phyloP scores from a whole-genome alignment of 2,113 vertebrate species.

The Terrapene triunguis region DNA sequence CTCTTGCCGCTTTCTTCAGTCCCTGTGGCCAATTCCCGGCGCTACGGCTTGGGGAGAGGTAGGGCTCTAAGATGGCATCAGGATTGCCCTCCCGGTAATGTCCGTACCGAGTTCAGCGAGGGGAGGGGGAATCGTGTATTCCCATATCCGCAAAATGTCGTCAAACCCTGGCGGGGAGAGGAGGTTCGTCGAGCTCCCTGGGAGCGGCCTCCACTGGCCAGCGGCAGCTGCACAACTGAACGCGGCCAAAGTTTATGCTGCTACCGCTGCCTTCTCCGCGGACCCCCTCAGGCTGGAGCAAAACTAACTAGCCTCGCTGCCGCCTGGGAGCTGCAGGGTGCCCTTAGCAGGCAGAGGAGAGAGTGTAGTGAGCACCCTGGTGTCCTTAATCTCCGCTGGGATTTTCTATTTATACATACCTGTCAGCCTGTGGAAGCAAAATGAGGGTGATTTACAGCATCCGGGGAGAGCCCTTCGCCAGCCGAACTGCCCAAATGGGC shows the following conservation, averaged over 20 bases:
- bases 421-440: background rate
- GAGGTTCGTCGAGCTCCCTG: background rate
- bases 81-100: background rate
- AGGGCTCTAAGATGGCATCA: conserved; percentile 25
- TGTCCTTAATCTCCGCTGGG: conserved; percentile 28
- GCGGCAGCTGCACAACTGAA: background rate
- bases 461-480: background rate
- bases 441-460: background rate
- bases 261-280: background rate
- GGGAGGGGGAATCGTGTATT: background rate
- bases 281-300: background rate
- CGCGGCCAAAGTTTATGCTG: background rate
- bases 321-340: background rate
- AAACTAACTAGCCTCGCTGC: background rate
- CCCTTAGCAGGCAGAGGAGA: background rate
- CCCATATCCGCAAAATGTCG: conserved; percentile 65
- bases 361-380: background rate
- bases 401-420: conserved; percentile 42
- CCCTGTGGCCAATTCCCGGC: background rate
- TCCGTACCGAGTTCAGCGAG: background rate
- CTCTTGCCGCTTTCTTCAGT: background rate
- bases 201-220: background rate
- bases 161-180: background rate
- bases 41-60: background rate
- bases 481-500: background rate